Percentiles rank a stretch among this genome's conserved stretches.
These are phyloP conservation scores for Lutjanus erythropterus DNA, from an alignment of 2,113 vertebrate genomes.

Conservation along the genomic window DNA sequence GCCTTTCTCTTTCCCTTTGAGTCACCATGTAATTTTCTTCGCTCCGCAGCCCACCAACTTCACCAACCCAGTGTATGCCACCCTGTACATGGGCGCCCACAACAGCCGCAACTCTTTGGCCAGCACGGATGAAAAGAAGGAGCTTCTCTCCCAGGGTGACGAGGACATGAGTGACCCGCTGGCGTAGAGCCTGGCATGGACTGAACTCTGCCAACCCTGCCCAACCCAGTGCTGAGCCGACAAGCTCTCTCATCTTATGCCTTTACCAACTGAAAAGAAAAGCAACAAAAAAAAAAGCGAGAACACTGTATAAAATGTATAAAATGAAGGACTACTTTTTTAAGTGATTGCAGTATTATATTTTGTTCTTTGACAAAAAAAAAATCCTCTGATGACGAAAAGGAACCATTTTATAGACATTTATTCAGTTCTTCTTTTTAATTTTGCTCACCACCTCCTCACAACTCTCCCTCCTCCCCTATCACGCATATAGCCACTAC, in stretches of 20 bases:
- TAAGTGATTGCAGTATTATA: constrained; percentile 99
- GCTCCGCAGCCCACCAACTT: constrained; percentile 94
- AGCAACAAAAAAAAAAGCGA: constrained; percentile 77
- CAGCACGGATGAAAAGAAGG: constrained; percentile 97
- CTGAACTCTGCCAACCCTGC: constrained; percentile 57
- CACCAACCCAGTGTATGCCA: constrained; percentile 97
- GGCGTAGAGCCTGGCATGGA: constrained; percentile 85
- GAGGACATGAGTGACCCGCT: constrained; percentile 94
- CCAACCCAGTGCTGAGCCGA: constrained; percentile 58
- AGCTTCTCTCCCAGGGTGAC: constrained; percentile 93
- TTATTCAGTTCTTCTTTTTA: constrained; percentile 83
- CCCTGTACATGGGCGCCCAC: constrained; percentile 97
- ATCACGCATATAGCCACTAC: constrained; percentile 85
- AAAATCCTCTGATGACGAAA: constrained; percentile 78
- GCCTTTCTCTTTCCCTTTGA: not conserved
- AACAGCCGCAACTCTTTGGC: constrained; percentile 96
- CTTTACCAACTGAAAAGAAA: constrained; percentile 83
- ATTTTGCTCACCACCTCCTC: constrained; percentile 73
- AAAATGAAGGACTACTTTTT: constrained; percentile 99
- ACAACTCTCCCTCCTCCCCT: constrained; percentile 61
- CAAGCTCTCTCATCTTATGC: constrained; percentile 77
- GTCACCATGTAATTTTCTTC: constrained; percentile 44
- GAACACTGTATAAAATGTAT: constrained; percentile 97
- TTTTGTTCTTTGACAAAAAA: constrained; percentile 86
- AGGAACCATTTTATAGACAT: constrained; percentile 86